A percentile compares a stretch with the other conserved stretches of the same genome.
Conservation (phyloP, 2,888 invertebrate genomes). For the Adela reaumurella region DNA sequence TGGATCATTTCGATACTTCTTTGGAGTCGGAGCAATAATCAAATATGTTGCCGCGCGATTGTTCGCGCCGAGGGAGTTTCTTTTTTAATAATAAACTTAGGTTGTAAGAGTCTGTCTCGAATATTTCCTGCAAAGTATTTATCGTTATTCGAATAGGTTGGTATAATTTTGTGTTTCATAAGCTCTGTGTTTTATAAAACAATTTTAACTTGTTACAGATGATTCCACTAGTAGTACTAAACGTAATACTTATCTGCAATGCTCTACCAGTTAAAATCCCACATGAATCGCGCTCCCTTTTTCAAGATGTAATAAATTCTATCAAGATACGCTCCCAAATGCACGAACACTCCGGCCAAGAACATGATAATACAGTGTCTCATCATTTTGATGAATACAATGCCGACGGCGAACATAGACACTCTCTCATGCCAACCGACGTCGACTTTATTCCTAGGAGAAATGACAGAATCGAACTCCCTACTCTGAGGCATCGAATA, state of each 20-base stretch:
- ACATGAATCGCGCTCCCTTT: slow-evolving; percentile 33
- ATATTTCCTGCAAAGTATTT: too few species aligned
- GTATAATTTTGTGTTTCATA: not conserved
- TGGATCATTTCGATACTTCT: too few species aligned
- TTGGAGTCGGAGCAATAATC: too few species aligned
- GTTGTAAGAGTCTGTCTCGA: too few species aligned
- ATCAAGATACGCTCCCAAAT: slow-evolving; percentile 31
- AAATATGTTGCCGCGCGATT: too few species aligned
- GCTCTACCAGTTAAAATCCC: slow-evolving; percentile 5
- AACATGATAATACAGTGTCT: slow-evolving; percentile 34
- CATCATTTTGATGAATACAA: slow-evolving; percentile 28
- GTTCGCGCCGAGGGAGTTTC: too few species aligned
- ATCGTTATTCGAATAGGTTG: too few species aligned
- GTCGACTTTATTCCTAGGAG: slow-evolving; percentile 30
- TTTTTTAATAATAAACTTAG: too few species aligned
- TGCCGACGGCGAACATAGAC: slow-evolving; percentile 27
- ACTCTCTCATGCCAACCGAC: slow-evolving; percentile 30
- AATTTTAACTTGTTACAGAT: slow-evolving; percentile 26
- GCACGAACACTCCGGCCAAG: slow-evolving; percentile 29
- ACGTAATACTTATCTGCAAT: slow-evolving; percentile 34
- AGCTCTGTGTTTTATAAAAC: not conserved
- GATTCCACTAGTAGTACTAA: slow-evolving; percentile 44
- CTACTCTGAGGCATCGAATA: slow-evolving; percentile 33
- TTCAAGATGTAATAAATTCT: slow-evolving; percentile 42
- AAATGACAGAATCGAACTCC: slow-evolving; percentile 45